Evolutionary conservation across 37 sponge, comb jelly and placozoan genomes (phyloP).

Genomic region (Ephydatia muelleri): DNA sequence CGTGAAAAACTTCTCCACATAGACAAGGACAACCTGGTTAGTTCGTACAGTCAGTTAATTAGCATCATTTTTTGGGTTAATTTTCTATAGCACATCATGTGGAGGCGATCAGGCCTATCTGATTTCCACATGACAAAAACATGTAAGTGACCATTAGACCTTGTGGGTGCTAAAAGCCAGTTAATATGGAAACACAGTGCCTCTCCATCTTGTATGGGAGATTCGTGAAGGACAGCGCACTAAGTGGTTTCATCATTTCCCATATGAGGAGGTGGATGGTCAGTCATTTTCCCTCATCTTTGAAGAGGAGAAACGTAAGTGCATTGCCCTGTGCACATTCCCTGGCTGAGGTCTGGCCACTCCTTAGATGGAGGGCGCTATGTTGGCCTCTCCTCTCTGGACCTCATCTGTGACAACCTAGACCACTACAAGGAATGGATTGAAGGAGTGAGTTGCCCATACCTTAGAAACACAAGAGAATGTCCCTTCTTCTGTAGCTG

Average conservation of each 20-base stretch:
- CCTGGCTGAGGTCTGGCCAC: too few relatives aligned
- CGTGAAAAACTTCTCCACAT: slow-evolving; percentile 47
- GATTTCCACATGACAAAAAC: neutral
- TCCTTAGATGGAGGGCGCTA: slow-evolving; percentile 34
- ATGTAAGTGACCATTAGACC: neutral
- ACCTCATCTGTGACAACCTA: slow-evolving; percentile 72
- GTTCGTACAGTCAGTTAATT: neutral
- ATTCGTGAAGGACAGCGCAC: slow-evolving; percentile 71
- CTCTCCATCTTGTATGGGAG: slow-evolving; percentile 57
- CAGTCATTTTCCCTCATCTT: slow-evolving; percentile 77
- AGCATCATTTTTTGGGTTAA: neutral
- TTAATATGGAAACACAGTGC: slow-evolving; percentile 15
- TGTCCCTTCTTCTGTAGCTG: neutral
- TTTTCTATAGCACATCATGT: neutral
- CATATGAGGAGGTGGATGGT: slow-evolving; percentile 57
- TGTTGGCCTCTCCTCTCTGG: slow-evolving; percentile 60
- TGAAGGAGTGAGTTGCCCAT: slow-evolving; percentile 54
- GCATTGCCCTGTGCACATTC: neutral
- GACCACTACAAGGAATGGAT: slow-evolving; percentile 56
- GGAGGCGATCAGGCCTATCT: neutral
- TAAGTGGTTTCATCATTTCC: slow-evolving; percentile 62
- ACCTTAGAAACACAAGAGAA: too few relatives aligned
- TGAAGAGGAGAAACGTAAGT: slow-evolving; percentile 54
- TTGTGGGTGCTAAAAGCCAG: neutral
- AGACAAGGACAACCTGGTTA: slow-evolving; percentile 63